A percentile compares a stretch with the other conserved stretches of the same genome.
phyloP scores from a whole-genome alignment of 2,113 vertebrate genomes.

The Caranx ignobilis region DNA sequence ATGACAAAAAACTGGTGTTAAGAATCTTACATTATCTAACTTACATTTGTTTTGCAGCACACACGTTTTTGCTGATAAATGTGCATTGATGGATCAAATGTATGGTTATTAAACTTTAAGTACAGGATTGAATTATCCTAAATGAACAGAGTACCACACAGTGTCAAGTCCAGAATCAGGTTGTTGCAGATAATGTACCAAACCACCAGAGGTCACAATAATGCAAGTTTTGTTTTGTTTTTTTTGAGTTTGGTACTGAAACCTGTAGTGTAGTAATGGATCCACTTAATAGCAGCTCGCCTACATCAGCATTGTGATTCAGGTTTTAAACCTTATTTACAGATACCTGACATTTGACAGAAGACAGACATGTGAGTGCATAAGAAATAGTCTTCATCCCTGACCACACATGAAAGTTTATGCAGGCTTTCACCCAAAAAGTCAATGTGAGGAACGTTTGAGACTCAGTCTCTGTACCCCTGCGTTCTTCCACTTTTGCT shows the following conservation, averaged over 20 bases:
- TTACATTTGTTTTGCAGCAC: no score
- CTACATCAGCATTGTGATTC: neutral
- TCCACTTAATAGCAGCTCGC: neutral
- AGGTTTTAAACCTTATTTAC: neutral
- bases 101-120: no score
- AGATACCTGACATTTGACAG: neutral
- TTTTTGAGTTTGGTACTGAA: neutral
- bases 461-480: no score
- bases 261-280: neutral
- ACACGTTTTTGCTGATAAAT: no score
- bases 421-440: neutral
- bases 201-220: slow-evolving; percentile 61
- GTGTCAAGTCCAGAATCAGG: neutral
- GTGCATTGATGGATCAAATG: no score
- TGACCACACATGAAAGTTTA: neutral
- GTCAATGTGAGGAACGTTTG: no score
- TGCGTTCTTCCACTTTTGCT: no score
- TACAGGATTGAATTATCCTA: no score
- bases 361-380: neutral
- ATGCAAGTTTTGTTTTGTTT: slow-evolving; percentile 21
- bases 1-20: neutral
- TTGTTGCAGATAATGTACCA: neutral
- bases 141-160: no score
- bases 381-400: neutral
- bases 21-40: neutral